A percentile compares a stretch with the other conserved stretches of the same genome.
Evolutionary conservation across 2,888 invertebrate species (phyloP).

Genomic region (Cartodere bifasciata): DNA sequence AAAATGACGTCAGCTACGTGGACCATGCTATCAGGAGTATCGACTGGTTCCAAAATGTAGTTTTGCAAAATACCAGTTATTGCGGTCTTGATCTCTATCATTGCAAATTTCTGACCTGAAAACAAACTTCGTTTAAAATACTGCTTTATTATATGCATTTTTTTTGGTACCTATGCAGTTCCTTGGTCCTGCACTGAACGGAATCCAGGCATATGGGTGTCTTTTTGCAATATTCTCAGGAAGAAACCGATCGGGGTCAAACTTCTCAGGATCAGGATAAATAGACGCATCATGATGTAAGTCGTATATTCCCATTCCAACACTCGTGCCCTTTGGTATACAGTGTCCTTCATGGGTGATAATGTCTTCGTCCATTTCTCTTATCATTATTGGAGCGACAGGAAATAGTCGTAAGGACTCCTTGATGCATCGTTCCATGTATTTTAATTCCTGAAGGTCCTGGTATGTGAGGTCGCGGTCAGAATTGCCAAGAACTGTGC

Average conservation of each 20-base stretch:
- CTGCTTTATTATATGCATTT: no score
- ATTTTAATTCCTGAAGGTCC: constrained; percentile 28
- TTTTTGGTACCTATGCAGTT: constrained; percentile 48
- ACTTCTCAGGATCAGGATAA: constrained; percentile 51
- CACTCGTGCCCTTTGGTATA: constrained; percentile 40
- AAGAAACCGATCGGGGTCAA: constrained; percentile 59
- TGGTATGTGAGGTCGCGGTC: constrained; percentile 20
- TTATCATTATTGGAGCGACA: constrained; percentile 29
- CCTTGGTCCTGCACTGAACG: constrained; percentile 55
- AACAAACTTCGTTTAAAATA: no score
- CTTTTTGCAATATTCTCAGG: constrained; percentile 41
- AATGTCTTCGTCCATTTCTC: constrained; percentile 22
- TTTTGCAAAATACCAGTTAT: constrained; percentile 17
- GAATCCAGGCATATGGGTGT: constrained; percentile 52
- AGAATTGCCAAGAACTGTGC: no score
- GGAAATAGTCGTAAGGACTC: constrained; percentile 31
- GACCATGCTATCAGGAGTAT: constrained; percentile 16
- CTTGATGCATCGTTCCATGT: constrained; percentile 31
- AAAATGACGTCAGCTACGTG: no score
- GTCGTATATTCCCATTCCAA: constrained; percentile 47
- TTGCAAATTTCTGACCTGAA: constrained; percentile 21
- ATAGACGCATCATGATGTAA: constrained; percentile 49
- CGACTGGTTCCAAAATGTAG: constrained; percentile 16
- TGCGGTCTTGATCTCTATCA: constrained; percentile 18
- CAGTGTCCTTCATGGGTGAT: constrained; percentile 20